A percentile compares a stretch with the other conserved stretches of the same genome.
Evolutionary conservation across 2,888 invertebrate species (phyloP).

Genomic region (Mylabris sibirica): DNA sequence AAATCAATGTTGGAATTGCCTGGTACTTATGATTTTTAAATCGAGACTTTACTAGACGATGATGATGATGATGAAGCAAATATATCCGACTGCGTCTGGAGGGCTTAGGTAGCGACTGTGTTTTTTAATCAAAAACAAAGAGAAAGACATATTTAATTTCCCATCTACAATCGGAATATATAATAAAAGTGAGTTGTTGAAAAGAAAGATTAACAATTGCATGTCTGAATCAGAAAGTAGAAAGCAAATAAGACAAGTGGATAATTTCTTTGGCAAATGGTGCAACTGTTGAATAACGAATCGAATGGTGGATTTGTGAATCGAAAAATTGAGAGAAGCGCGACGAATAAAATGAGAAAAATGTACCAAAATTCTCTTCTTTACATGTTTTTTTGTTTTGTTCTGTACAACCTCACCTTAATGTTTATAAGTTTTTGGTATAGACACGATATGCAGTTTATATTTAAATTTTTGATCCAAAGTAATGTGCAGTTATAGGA

Average conservation of each 20-base stretch:
- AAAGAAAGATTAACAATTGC: conserved; percentile 55
- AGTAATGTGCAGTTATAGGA: conserved; percentile 50
- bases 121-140: conserved; percentile 48
- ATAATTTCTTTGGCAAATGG: conserved; percentile 59
- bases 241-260: conserved; percentile 57
- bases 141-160: conserved; percentile 54
- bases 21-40: neutral
- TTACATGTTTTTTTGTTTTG: neutral
- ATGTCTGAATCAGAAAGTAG: conserved; percentile 52
- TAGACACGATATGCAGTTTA: conserved; percentile 53
- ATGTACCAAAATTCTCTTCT: neutral
- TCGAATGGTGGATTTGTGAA: conserved; percentile 37
- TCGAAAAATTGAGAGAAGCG: neutral
- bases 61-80: conserved; percentile 23
- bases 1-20: neutral
- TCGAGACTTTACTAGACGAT: neutral
- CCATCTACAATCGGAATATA: conserved; percentile 51
- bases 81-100: conserved; percentile 2
- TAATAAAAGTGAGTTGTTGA: conserved; percentile 50
- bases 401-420: neutral
- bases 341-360: conserved; percentile 10
- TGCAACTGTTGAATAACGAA: conserved; percentile 56
- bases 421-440: conserved; percentile 33
- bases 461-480: conserved; percentile 53
- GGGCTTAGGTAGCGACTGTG: conserved; percentile 27